Conservation (phyloP, 2,113 vertebrate species). For the Corythornis madagascariensis region DNA sequence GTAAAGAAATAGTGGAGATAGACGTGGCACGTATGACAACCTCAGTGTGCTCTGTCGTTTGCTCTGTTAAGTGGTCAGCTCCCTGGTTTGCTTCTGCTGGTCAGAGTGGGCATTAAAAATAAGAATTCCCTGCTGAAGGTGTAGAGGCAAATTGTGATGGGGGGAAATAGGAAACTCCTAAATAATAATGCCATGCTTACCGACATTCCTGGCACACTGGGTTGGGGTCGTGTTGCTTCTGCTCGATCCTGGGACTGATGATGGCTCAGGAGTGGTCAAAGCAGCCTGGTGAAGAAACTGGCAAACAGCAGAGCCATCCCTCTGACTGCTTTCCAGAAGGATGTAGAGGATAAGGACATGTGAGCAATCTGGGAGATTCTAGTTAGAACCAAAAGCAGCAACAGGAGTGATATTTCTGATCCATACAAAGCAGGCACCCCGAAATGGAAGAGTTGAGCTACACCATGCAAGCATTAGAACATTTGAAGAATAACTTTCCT, state of each 20-base stretch:
- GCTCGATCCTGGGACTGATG: not conserved
- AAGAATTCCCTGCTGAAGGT: not conserved
- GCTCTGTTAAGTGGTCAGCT: not conserved
- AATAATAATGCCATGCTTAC: not conserved
- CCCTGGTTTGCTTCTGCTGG: not conserved
- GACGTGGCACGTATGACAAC: not conserved
- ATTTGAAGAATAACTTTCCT: not conserved
- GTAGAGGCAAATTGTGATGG: not conserved
- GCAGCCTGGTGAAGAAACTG: not conserved
- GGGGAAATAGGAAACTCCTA: not conserved
- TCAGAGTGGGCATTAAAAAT: not conserved
- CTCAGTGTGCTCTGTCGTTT: not conserved
- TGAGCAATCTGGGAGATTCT: not conserved
- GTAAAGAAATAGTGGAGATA: not conserved
- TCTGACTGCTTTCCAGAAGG: not conserved
- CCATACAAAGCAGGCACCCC: not conserved
- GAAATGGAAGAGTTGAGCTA: not conserved
- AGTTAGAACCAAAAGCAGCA: no score
- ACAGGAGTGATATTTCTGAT: no score
- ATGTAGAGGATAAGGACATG: not conserved
- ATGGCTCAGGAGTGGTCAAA: not conserved
- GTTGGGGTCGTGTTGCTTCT: not conserved
- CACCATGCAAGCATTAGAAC: not conserved
- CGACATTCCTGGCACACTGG: rapidly evolving
- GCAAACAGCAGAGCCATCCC: not conserved